Evolutionary conservation across 1,140 invertebrate species (phyloP).

Genomic region (Trichonephila inaurata): DNA sequence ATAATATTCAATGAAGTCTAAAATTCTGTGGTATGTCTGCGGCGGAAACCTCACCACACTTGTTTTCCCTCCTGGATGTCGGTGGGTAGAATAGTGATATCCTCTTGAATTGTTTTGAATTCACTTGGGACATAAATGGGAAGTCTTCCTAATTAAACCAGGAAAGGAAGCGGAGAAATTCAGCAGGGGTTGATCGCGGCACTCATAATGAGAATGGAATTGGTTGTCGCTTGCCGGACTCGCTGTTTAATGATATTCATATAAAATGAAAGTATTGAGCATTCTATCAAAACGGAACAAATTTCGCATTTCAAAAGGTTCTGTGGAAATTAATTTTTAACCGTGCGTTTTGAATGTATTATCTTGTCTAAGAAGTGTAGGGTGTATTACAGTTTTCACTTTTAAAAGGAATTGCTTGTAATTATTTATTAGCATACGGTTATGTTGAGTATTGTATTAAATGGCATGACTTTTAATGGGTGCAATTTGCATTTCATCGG

Average conservation of each 20-base stretch:
- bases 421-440: too few species aligned
- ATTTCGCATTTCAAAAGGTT: background rate
- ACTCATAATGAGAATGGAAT: slow-evolving; percentile 35
- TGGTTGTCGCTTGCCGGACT: slow-evolving; percentile 21
- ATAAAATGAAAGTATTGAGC: background rate
- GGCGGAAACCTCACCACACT: background rate
- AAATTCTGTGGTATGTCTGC: background rate
- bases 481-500: too few species aligned
- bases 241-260: background rate
- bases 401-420: too few species aligned
- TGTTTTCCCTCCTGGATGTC: background rate
- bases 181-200: background rate
- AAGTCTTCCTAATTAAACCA: slow-evolving; percentile 14
- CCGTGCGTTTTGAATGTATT: background rate
- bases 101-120: background rate
- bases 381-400: too few species aligned
- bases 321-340: slow-evolving; percentile 28
- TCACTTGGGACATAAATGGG: background rate
- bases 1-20: background rate
- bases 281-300: background rate
- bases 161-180: background rate
- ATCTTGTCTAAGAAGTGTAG: too few species aligned
- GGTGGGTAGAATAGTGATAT: background rate
- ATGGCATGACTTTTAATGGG: too few species aligned
- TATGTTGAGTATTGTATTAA: too few species aligned